A percentile compares a stretch with the other conserved stretches of the same genome.
Conservation (phyloP, 2,113 vertebrate genomes). For the Butorides virescens region DNA sequence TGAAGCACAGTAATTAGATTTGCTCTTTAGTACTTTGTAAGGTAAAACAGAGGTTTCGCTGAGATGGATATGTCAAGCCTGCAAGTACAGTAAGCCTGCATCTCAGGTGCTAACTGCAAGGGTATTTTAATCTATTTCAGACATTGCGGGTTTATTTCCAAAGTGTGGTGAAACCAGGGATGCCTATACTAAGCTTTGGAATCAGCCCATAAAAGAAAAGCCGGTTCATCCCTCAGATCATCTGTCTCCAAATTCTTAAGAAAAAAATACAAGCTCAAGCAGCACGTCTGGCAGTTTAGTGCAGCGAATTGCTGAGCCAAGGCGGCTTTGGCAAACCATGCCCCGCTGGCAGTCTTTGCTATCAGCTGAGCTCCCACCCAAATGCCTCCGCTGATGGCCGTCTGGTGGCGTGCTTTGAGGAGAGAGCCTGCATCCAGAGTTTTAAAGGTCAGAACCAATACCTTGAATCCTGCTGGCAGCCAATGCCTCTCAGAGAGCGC, state of each 20-base stretch:
- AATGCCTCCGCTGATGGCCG: not conserved
- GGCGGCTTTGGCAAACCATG: not conserved
- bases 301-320: not conserved
- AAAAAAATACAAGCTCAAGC: rapidly evolving
- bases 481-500: not conserved
- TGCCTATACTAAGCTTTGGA: not conserved
- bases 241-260: not conserved
- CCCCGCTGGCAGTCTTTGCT: not conserved
- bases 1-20: constrained; percentile 51
- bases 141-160: not conserved
- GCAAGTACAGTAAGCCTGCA: not conserved
- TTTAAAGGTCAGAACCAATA: not conserved
- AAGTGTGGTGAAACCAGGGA: not conserved
- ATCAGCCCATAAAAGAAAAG: not conserved
- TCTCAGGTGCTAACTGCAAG: not conserved
- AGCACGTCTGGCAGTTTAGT: not conserved
- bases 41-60: constrained; percentile 11
- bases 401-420: not conserved
- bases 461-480: not conserved
- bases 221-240: not conserved
- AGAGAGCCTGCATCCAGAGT: not conserved
- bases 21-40: constrained; percentile 35
- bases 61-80: not conserved
- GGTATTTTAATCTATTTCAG: not conserved
- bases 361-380: not conserved